Base-by-base conservation (phyloP, 2,888 invertebrate genomes). In the Leptinotarsa peninsularis region DNA sequence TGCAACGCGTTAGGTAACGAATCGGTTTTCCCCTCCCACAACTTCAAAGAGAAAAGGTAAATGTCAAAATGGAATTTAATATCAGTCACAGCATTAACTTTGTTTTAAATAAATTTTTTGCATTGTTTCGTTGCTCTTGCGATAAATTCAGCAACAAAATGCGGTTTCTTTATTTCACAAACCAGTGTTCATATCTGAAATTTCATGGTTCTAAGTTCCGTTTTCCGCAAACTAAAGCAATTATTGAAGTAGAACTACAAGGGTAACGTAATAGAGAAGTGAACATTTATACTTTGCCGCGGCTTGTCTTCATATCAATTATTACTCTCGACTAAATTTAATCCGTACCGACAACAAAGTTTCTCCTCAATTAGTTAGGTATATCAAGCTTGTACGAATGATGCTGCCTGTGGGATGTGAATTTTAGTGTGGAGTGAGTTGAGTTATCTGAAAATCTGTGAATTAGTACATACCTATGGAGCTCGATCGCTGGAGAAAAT, bases 291-390 rank as follows among this genome's bases (percentile, higher is more conserved):
- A 74, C 76, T 73, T 66, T 76, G 60, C 73, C 18, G 73, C 66
- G 69, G 58, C 77, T 77, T 74, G 73, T 76, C 74, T 77, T 77
- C 76, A 67, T 67, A 74, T 74, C 76, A 81, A 80, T 79, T 80
- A 81, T 77, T 67, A 76, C 75, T 78, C 75, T 66, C 75, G 76
- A 72, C 73, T 66, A 56, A 67, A 75, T 75, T 72, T 76, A 80
- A 81, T 80, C 81, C 78, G 66, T 71, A 74, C 73, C 70, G 72
- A 74, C 66, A 77, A 79, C 77, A 72, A 78, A 79, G 79, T 80
- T 80, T 78, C 67, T 75, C 67, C 68, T 74, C 77, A 75, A 77
- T 77, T 74, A 76, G 76, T 70, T 27, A 68, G 70, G 71, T 58
- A 23, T 5, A 58, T 70, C 67, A 70, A 67, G 72, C 50, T 21